phyloP scores from a whole-genome alignment of 2,888 invertebrate genomes.

The Hyles lineata region DNA sequence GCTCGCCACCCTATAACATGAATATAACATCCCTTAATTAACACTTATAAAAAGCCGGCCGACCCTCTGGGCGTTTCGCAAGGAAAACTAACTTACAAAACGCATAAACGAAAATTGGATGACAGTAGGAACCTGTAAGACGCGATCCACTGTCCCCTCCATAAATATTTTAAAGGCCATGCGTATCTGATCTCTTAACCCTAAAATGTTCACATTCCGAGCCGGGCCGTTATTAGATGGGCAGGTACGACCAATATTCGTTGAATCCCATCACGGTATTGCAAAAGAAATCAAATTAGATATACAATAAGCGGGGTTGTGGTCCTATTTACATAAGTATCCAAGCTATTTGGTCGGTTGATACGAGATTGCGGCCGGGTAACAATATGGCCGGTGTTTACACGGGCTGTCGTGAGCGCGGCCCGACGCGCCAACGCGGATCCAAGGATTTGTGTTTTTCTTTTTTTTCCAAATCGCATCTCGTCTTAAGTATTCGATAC shows the following conservation, averaged over 20 bases:
- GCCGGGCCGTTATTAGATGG: slow-evolving; percentile 69
- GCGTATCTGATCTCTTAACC: slow-evolving; percentile 80
- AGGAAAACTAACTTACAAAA: slow-evolving; percentile 80
- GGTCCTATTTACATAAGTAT: slow-evolving; percentile 83
- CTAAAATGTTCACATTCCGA: slow-evolving; percentile 67
- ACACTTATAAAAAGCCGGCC: slow-evolving; percentile 68
- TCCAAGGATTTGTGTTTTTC: slow-evolving; percentile 48
- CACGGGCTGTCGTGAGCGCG: slow-evolving; percentile 52
- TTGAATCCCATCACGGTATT: slow-evolving; percentile 80
- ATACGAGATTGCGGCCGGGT: slow-evolving; percentile 80
- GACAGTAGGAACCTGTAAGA: slow-evolving; percentile 69
- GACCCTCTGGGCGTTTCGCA: slow-evolving; percentile 65
- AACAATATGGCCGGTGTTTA: slow-evolving; percentile 74
- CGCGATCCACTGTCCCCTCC: slow-evolving; percentile 59
- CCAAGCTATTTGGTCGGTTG: slow-evolving; percentile 79
- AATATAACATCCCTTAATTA: slow-evolving; percentile 74
- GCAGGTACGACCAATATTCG: slow-evolving; percentile 78
- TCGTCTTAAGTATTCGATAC: slow-evolving; percentile 35
- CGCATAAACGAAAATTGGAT: slow-evolving; percentile 84
- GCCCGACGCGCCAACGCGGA: slow-evolving; percentile 46
- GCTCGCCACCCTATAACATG: slow-evolving; percentile 48
- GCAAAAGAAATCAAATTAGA: slow-evolving; percentile 84
- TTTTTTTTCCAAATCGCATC: slow-evolving; percentile 45
- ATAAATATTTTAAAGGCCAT: slow-evolving; percentile 83
- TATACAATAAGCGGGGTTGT: slow-evolving; percentile 82